phyloP scores from a whole-genome alignment of 2,113 vertebrate genomes.

The Spea multiplicata region DNA sequence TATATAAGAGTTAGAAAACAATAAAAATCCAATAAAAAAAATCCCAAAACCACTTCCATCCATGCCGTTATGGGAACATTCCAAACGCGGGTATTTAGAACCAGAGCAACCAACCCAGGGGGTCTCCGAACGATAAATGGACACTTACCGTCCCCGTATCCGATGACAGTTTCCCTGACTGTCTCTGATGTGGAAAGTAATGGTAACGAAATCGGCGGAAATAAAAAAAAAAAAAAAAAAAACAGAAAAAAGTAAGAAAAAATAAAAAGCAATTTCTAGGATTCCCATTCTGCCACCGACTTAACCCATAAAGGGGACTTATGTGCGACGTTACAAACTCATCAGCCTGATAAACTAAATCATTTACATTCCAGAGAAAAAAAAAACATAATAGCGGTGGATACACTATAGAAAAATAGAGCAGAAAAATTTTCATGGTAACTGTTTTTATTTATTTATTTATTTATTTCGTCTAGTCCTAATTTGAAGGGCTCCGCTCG shows the following conservation, averaged over 20 bases:
- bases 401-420: too few relatives aligned
- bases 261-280: background rate
- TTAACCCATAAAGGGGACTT: too few relatives aligned
- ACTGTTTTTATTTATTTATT: too few relatives aligned
- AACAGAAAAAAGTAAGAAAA: conserved; percentile 55
- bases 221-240: conserved; percentile 34
- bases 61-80: background rate
- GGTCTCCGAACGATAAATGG: background rate
- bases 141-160: conserved; percentile 79
- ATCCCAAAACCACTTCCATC: too few relatives aligned
- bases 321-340: too few relatives aligned
- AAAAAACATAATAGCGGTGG: too few relatives aligned
- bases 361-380: too few relatives aligned
- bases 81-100: background rate
- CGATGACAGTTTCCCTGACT: conserved; percentile 64
- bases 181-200: conserved; percentile 63
- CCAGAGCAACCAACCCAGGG: background rate
- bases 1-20: too few relatives aligned
- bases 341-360: too few relatives aligned
- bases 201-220: conserved; percentile 5
- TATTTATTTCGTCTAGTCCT: too few relatives aligned
- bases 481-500: background rate
- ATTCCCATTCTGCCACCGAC: too few relatives aligned
- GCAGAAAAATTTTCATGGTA: too few relatives aligned
- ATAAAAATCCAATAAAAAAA: background rate